Percentiles rank a stretch among this genome's conserved stretches.
These are phyloP conservation scores for Cantharis rustica DNA, from an alignment of 2,888 invertebrate genomes.

Conservation along the genomic window DNA sequence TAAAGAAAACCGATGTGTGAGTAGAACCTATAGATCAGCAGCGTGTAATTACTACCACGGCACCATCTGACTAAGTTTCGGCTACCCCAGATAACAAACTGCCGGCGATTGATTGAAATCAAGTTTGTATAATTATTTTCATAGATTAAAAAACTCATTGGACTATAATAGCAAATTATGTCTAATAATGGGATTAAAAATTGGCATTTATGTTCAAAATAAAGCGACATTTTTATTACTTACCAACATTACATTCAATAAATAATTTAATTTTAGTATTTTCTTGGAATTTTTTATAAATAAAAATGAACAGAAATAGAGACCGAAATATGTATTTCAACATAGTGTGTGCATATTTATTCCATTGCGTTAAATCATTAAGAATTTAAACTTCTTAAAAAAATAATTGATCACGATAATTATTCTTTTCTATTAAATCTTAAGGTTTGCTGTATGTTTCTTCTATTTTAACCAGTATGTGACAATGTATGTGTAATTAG, in stretches of 20 bases:
- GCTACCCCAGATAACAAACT: not conserved
- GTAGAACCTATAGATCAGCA: too few species aligned
- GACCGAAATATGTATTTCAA: not conserved
- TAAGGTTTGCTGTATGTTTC: too few species aligned
- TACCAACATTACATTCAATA: not conserved
- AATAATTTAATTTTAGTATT: not conserved
- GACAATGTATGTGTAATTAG: too few species aligned
- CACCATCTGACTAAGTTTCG: too few species aligned
- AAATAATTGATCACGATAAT: too few species aligned
- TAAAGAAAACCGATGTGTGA: too few species aligned
- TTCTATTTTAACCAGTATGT: too few species aligned
- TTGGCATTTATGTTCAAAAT: not conserved
- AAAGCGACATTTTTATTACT: not conserved
- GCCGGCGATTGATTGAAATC: too few species aligned
- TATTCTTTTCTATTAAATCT: too few species aligned
- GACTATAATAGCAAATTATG: not conserved
- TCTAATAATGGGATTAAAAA: not conserved
- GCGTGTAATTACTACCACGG: too few species aligned
- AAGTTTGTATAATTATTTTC: not conserved
- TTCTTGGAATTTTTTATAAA: not conserved
- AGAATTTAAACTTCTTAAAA: too few species aligned
- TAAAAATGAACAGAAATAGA: not conserved
- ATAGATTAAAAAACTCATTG: not conserved
- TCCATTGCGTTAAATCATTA: too few species aligned
- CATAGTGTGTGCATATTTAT: not conserved